phyloP scores from a whole-genome alignment of 1,140 invertebrate genomes.

The Drosophila navojoa region DNA sequence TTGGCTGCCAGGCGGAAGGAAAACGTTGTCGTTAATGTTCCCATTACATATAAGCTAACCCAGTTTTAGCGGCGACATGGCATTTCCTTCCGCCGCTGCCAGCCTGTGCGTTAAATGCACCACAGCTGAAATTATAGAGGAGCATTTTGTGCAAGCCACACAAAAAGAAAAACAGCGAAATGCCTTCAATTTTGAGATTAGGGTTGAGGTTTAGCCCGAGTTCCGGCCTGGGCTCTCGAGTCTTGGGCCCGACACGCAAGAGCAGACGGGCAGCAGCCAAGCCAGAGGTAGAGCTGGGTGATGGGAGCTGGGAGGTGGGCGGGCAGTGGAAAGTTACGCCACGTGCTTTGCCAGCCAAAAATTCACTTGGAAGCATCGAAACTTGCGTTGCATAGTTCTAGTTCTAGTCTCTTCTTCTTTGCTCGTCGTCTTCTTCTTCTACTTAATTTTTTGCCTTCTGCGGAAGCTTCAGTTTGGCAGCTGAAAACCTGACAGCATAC shows the following conservation, averaged over 20 bases:
- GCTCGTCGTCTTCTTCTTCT: background rate
- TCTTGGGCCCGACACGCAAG: constrained; percentile 43
- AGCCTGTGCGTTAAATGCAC: constrained; percentile 69
- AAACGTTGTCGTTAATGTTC: constrained; percentile 80
- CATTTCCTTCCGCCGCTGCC: constrained; percentile 61
- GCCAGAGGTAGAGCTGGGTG: background rate
- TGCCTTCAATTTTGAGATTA: constrained; percentile 35
- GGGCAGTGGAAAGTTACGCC: constrained; percentile 52
- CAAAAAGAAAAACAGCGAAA: constrained; percentile 20
- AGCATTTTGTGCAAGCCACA: constrained; percentile 39
- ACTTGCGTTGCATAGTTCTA: constrained; percentile 64
- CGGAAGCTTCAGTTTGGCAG: constrained; percentile 6
- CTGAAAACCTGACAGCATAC: constrained; percentile 16
- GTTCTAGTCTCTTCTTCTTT: background rate
- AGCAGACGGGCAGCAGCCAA: background rate
- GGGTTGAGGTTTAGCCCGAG: background rate
- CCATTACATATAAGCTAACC: constrained; percentile 80
- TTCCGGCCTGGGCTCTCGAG: constrained; percentile 34
- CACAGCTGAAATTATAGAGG: constrained; percentile 46
- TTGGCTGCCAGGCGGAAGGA: constrained; percentile 55
- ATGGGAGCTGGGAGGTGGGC: background rate
- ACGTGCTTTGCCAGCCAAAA: constrained; percentile 61
- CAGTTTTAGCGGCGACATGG: constrained; percentile 80
- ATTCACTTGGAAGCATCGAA: constrained; percentile 59
- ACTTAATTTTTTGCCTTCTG: background rate